Evolutionary conservation across 2,113 vertebrate species (phyloP).

Genomic region (Rhea americana): DNA sequence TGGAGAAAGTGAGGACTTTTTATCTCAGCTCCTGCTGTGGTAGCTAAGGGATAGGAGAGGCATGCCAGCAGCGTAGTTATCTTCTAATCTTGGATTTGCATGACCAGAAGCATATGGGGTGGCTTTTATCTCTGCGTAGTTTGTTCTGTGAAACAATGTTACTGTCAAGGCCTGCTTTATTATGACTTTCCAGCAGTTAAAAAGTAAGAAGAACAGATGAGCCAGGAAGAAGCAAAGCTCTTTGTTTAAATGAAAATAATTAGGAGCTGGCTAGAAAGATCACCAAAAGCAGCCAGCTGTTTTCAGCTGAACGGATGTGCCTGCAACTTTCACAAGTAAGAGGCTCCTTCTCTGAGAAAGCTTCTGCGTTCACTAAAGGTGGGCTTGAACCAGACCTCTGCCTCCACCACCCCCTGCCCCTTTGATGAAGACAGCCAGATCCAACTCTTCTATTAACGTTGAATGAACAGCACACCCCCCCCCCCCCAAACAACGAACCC

Average conservation of each 20-base stretch:
- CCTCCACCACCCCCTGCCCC: not conserved
- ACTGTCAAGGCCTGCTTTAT: not conserved
- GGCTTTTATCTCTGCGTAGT: not conserved
- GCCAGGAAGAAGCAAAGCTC: not conserved
- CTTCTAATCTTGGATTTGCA: not conserved
- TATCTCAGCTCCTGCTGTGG: not conserved
- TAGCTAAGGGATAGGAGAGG: not conserved
- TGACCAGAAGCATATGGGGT: not conserved
- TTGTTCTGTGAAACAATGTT: not conserved
- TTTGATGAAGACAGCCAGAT: not conserved
- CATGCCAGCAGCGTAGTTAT: not conserved
- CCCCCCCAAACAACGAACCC: too few relatives aligned
- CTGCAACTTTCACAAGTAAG: conserved; percentile 7
- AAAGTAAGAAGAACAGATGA: not conserved
- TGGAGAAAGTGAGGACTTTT: not conserved
- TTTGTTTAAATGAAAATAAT: conserved; percentile 27
- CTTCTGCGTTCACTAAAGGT: not conserved
- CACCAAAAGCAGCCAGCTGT: not conserved
- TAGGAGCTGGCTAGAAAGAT: not conserved
- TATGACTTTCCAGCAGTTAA: not conserved
- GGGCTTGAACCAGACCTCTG: not conserved
- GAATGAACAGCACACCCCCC: not conserved
- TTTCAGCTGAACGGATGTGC: not conserved
- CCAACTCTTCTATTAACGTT: not conserved
- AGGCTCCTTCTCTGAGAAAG: not conserved